Evolutionary conservation across 2,113 vertebrate species (phyloP).

Genomic region (Prionailurus bengalensis): DNA sequence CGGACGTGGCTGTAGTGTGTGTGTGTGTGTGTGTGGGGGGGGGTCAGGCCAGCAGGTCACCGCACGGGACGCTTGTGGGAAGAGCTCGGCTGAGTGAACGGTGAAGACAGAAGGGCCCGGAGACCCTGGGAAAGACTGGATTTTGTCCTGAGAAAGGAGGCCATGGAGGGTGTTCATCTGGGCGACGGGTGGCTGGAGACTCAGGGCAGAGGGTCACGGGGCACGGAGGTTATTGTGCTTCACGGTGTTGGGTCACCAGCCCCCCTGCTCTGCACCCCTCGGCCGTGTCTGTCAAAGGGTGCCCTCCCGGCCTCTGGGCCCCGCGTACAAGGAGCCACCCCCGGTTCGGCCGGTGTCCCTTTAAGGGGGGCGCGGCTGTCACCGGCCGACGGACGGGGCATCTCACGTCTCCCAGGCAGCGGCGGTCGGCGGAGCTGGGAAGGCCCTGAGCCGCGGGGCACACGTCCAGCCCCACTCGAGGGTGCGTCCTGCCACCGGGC

Average conservation of each 20-base stretch:
- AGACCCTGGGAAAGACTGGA: neutral
- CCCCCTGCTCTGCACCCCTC: neutral
- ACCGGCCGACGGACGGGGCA: rapidly evolving
- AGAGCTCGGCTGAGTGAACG: neutral
- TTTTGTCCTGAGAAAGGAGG: neutral
- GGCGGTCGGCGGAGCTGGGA: no score
- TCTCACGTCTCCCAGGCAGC: neutral
- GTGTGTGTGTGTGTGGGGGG: no score
- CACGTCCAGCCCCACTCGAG: no score
- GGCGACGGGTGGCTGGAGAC: neutral
- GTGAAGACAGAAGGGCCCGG: neutral
- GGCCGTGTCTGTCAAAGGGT: neutral
- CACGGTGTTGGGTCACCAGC: neutral
- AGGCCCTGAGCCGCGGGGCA: no score
- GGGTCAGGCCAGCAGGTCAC: neutral
- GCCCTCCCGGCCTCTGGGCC: neutral
- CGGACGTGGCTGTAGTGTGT: no score
- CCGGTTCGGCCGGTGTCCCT: rapidly evolving
- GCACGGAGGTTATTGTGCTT: neutral
- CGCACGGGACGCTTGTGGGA: neutral
- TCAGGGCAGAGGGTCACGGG: neutral
- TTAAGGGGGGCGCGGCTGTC: neutral
- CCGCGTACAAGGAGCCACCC: neutral
- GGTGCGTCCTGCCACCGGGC: no score
- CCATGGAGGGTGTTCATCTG: neutral